Conservation (phyloP, 2,888 invertebrate species). For the Drosophila incognita region DNA sequence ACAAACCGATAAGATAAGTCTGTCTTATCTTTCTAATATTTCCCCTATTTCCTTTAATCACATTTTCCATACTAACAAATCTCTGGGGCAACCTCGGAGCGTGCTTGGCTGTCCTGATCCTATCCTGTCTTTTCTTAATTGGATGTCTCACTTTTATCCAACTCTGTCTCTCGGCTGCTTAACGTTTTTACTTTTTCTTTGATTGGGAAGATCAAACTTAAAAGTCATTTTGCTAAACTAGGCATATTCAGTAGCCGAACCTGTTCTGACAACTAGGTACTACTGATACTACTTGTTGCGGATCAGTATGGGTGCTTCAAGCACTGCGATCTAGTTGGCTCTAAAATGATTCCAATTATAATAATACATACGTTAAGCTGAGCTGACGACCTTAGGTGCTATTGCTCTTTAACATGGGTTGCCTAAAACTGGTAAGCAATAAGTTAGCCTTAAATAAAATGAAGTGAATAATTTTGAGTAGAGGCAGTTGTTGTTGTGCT, state of each 20-base stretch:
- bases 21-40: not conserved
- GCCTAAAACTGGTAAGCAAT: too few relatives aligned
- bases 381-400: too few relatives aligned
- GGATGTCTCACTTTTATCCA: too few relatives aligned
- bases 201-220: too few relatives aligned
- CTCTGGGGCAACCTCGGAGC: not conserved
- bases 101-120: not conserved
- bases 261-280: not conserved
- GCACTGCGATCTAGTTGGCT: too few relatives aligned
- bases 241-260: not conserved
- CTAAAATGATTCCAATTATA: too few relatives aligned
- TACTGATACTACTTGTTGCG: not conserved
- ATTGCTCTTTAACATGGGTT: too few relatives aligned
- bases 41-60: not conserved
- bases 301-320: too few relatives aligned
- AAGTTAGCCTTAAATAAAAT: not conserved
- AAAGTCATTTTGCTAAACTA: not conserved
- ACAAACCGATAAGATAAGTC: not conserved
- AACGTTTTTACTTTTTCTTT: too few relatives aligned
- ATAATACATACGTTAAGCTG: too few relatives aligned
- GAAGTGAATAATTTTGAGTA: not conserved
- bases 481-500: conserved; percentile 3
- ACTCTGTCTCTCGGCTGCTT: too few relatives aligned
- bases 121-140: too few relatives aligned
- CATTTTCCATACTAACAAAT: not conserved